These are phyloP conservation scores for Tinea semifulvella DNA, from an alignment of 2,888 invertebrate genomes.

Conservation along the genomic window DNA sequence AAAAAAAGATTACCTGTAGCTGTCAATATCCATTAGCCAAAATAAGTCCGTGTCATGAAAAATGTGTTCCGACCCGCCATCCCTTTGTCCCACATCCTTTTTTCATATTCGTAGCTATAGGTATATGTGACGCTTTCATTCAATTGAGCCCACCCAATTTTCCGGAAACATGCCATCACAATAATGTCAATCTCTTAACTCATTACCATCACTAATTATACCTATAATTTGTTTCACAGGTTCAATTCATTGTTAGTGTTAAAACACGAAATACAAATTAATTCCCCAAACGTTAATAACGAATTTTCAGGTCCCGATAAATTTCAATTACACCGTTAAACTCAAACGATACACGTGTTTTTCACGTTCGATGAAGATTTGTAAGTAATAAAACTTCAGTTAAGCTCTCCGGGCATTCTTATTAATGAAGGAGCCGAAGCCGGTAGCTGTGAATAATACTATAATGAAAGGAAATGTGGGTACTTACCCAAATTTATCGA, in stretches of 20 bases:
- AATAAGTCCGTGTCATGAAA: background rate
- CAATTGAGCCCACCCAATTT: background rate
- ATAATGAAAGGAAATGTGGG: conserved; percentile 12
- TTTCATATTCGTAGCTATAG: background rate
- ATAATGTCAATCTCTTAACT: background rate
- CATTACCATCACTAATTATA: conserved; percentile 1
- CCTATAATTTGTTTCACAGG: background rate
- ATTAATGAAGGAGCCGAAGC: background rate
- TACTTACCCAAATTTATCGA: conserved; percentile 14
- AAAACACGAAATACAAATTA: background rate
- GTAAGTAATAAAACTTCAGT: background rate
- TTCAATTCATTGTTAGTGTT: background rate
- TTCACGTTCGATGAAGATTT: background rate
- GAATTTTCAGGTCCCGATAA: background rate
- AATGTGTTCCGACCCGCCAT: background rate
- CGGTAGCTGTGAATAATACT: conserved; percentile 7
- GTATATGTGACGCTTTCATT: background rate
- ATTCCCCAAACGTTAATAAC: background rate
- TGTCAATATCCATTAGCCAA: background rate
- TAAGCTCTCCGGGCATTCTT: conserved; percentile 5
- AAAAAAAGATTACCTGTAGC: no score
- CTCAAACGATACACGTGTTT: background rate
- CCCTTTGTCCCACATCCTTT: background rate
- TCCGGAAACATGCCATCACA: background rate
- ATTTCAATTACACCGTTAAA: background rate